Evolutionary conservation across 2,888 invertebrate genomes (phyloP).

Genomic region (Phalera bucephala): DNA sequence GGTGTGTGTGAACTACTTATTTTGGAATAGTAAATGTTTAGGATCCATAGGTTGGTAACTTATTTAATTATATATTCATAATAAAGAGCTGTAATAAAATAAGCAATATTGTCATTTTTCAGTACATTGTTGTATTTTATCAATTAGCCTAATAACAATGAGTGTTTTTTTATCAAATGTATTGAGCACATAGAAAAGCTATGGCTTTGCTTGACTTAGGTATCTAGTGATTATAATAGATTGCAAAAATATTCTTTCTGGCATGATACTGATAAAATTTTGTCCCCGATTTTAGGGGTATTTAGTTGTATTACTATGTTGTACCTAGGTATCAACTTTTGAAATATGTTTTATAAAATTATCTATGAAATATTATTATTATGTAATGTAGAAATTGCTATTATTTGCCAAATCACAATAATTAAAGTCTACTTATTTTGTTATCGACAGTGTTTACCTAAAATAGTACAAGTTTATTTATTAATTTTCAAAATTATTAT

Average conservation of each 20-base stretch:
- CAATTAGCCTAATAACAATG: conserved; percentile 12
- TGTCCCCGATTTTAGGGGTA: conserved; percentile 8
- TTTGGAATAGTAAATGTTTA: conserved; percentile 21
- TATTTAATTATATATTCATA: conserved; percentile 12
- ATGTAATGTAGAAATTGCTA: conserved; percentile 19
- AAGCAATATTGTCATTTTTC: conserved; percentile 16
- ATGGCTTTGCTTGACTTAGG: conserved; percentile 24
- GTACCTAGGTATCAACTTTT: conserved; percentile 14
- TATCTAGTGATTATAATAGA: conserved; percentile 10
- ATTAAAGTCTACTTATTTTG: conserved; percentile 11
- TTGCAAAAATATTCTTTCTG: conserved; percentile 4
- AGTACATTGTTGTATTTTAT: conserved; percentile 13
- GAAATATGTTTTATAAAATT: conserved; percentile 11
- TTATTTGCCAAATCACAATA: conserved; percentile 18
- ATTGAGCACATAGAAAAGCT: conserved; percentile 15
- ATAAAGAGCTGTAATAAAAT: conserved; percentile 11
- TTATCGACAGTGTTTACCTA: conserved; percentile 43
- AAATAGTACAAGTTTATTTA: conserved; percentile 50
- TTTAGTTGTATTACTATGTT: conserved; percentile 1
- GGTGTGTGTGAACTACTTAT: conserved; percentile 23
- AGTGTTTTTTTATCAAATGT: conserved; percentile 18
- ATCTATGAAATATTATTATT: too few relatives aligned
- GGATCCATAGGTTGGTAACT: conserved; percentile 15
- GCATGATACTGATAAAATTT: conserved; percentile 3
- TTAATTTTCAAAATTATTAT: conserved; percentile 30